Base-by-base conservation (phyloP, 2,113 vertebrate genomes). In the Tor tambroides region DNA sequence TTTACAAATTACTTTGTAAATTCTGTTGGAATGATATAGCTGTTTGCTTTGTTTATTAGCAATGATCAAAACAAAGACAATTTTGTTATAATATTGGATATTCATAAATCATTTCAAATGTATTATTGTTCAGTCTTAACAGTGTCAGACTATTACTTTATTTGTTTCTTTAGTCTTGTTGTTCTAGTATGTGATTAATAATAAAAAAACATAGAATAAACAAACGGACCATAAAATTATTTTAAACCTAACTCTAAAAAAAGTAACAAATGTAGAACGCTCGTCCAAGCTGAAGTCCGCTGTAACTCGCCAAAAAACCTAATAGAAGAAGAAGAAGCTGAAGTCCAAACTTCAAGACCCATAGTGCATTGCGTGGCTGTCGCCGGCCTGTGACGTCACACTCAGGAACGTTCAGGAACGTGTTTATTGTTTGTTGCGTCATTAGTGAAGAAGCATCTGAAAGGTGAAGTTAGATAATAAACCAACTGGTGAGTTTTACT, bases 351-450 rank as follows among this genome's bases (percentile, higher is more conserved):
- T 61, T 23, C 92, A 92, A 61, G 17, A 83, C 89, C 92, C 89
- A 72, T 0, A 10, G 5, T 15, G 76, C 90, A 83, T 59, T 26
- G 63, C 84, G 69, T 9, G n/a, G 1, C 8, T 8, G 92, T 91
- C 91, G 82, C 91, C 2, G 26, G 1, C 0, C 72, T 88, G 91
- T 94, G 92, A 94, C 89, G 93, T 1, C 79, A 35, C 49, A 2
- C 21, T 43, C 9, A 14, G 49, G 92, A 92, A 90, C 14, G 49
- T 93, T 95, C 93, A 75, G 38, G 93, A 93, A 92, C 82, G 86
- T 92, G 72, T 81, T 89, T 71, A n/a, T 5, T 7, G 72, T 88
- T 86, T 77, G 2, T 92, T 93, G 87, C 91, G 89, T 95, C 93
- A 93, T 83, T 84, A 87, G 87, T 1, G 75, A 6, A 69, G 46